A percentile compares a stretch with the other conserved stretches of the same genome.
Conservation (phyloP, 1,140 invertebrate species). For the Archegozetes longisetosus region DNA sequence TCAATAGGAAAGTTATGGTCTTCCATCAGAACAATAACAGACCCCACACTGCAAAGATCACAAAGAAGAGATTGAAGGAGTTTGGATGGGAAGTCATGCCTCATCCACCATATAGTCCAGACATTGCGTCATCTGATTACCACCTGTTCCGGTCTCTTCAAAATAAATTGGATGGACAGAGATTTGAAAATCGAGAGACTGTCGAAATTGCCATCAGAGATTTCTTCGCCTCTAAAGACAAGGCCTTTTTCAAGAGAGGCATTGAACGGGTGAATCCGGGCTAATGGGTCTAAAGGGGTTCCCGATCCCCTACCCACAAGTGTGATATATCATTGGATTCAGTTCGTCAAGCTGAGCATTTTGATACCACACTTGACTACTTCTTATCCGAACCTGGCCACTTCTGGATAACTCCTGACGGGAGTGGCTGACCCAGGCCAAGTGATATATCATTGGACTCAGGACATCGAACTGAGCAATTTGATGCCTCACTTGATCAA, state of each 20-base stretch:
- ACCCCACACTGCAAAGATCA: conserved; percentile 18
- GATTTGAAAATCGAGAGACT: not conserved
- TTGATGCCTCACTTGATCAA: too few relatives aligned
- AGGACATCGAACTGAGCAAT: too few relatives aligned
- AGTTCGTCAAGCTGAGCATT: too few relatives aligned
- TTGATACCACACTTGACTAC: too few relatives aligned
- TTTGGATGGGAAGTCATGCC: conserved; percentile 31
- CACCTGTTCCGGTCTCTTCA: conserved; percentile 26
- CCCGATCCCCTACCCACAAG: too few relatives aligned
- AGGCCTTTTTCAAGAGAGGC: not conserved
- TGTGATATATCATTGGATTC: too few relatives aligned
- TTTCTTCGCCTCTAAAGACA: not conserved
- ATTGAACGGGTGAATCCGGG: too few relatives aligned
- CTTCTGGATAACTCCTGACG: too few relatives aligned
- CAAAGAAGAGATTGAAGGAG: conserved; percentile 22
- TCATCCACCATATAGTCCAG: conserved; percentile 32
- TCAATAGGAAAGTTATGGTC: not conserved
- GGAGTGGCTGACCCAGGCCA: too few relatives aligned
- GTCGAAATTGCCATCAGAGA: not conserved
- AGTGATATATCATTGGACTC: too few relatives aligned
- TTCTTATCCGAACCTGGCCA: too few relatives aligned
- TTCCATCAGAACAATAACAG: conserved; percentile 25
- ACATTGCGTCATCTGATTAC: conserved; percentile 30
- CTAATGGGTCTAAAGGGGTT: too few relatives aligned
- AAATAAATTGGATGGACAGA: not conserved